Conservation (phyloP, 1,140 invertebrate genomes). For the Drosophila auraria region DNA sequence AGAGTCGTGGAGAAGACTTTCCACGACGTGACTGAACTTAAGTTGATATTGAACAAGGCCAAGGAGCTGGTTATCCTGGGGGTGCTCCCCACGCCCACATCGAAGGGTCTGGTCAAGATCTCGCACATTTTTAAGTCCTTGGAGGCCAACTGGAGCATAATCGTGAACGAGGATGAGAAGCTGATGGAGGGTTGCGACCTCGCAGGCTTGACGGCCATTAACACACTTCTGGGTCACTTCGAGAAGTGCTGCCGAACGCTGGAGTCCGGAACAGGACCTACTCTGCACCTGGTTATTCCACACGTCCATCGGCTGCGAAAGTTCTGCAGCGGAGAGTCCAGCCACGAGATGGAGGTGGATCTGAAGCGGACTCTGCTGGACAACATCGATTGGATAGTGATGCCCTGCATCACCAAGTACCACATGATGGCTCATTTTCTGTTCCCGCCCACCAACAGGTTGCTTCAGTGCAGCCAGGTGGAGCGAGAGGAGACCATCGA, state of each 20-base stretch:
- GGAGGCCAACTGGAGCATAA: conserved; percentile 12
- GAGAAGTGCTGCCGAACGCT: conserved; percentile 30
- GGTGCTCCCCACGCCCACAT: conserved; percentile 8
- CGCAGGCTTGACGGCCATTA: not conserved
- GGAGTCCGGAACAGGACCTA: conserved; percentile 5
- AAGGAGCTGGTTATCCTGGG: conserved; percentile 19
- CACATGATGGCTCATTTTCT: conserved; percentile 47
- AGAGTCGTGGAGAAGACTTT: conserved; percentile 25
- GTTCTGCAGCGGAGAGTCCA: conserved; percentile 1
- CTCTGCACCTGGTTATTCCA: conserved; percentile 38
- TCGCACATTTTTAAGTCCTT: conserved; percentile 7
- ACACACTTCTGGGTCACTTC: conserved; percentile 14
- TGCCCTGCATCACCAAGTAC: conserved; percentile 15
- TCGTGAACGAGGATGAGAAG: conserved; percentile 1
- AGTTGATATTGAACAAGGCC: conserved; percentile 6
- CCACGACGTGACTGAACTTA: not conserved
- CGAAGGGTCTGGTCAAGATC: conserved; percentile 7
- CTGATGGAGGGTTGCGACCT: not conserved
- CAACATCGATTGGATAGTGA: conserved; percentile 8
- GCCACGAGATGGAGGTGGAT: not conserved
- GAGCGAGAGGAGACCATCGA: conserved; percentile 31
- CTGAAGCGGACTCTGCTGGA: conserved; percentile 8
- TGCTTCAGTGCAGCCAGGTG: conserved; percentile 27
- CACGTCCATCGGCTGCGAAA: conserved; percentile 36
- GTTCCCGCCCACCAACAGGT: conserved; percentile 44